phyloP scores from a whole-genome alignment of 2,888 invertebrate species.

The Trachelus troglodyta region DNA sequence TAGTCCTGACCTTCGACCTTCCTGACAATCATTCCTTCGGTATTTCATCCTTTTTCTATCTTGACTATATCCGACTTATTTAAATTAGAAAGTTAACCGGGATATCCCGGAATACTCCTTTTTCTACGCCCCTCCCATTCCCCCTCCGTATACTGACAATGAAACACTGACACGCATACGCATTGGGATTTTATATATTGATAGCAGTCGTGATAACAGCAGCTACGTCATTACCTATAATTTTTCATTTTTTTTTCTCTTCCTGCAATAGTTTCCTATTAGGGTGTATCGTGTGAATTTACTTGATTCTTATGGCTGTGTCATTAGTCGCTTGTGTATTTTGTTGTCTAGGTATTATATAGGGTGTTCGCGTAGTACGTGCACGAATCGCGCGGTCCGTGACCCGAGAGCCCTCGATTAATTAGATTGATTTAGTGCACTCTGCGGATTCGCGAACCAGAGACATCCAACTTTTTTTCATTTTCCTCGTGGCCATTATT shows the following conservation, averaged over 20 bases:
- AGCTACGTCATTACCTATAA: not conserved
- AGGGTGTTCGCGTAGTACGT: not conserved
- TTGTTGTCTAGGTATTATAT: not conserved
- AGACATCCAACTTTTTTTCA: not conserved
- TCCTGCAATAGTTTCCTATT: not conserved
- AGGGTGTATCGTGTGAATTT: not conserved
- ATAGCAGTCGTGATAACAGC: not conserved
- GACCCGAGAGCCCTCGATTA: not conserved
- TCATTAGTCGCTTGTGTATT: not conserved
- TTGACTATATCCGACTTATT: not conserved
- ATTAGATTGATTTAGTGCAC: not conserved
- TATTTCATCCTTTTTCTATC: not conserved
- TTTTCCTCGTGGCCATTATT: not conserved
- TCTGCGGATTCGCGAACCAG: not conserved
- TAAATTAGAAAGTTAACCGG: not conserved
- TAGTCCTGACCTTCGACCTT: not conserved
- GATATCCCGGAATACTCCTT: not conserved
- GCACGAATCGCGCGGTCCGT: not conserved
- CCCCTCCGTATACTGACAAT: not conserved
- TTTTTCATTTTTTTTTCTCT: not conserved
- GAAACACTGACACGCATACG: not conserved
- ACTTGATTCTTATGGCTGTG: not conserved
- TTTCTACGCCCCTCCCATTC: not conserved
- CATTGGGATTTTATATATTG: not conserved
- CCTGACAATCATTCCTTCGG: not conserved